Conservation (phyloP, 2,113 vertebrate species). For the Beaufortia kweichowensis region DNA sequence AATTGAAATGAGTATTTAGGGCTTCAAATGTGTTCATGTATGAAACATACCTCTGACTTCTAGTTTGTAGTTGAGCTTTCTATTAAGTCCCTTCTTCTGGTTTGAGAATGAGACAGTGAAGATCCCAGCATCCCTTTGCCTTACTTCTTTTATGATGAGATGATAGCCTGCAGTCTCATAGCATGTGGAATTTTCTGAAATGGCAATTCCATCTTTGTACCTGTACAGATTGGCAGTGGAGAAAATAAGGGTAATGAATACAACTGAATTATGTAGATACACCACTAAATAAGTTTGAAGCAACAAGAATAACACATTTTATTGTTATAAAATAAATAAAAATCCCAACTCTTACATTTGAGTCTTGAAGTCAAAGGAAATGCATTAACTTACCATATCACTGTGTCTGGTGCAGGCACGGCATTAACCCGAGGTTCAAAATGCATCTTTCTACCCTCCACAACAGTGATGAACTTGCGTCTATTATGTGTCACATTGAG, state of each 20-base stretch:
- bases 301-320: not conserved
- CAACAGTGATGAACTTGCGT: conserved; percentile 32
- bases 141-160: conserved; percentile 77
- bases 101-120: conserved; percentile 81
- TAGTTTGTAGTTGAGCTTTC: conserved; percentile 81
- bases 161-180: conserved; percentile 70
- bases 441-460: conserved; percentile 71
- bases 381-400: conserved; percentile 76
- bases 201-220: conserved; percentile 82
- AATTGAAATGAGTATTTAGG: too few relatives aligned
- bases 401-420: conserved; percentile 70
- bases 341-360: not conserved
- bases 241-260: too few relatives aligned
- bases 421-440: conserved; percentile 79
- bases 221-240: conserved; percentile 62
- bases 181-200: conserved; percentile 77
- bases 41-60: conserved; percentile 74
- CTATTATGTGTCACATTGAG: conserved; percentile 69
- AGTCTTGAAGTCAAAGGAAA: not conserved
- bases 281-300: too few relatives aligned
- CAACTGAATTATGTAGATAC: too few relatives aligned
- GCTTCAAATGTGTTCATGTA: too few relatives aligned
- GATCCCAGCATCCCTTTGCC: conserved; percentile 76
- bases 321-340: too few relatives aligned
- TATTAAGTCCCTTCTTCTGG: conserved; percentile 66